Percentiles rank a stretch among this genome's conserved stretches.
phyloP scores from a whole-genome alignment of 2,888 invertebrate genomes.

The Polydrusus cervinus region DNA sequence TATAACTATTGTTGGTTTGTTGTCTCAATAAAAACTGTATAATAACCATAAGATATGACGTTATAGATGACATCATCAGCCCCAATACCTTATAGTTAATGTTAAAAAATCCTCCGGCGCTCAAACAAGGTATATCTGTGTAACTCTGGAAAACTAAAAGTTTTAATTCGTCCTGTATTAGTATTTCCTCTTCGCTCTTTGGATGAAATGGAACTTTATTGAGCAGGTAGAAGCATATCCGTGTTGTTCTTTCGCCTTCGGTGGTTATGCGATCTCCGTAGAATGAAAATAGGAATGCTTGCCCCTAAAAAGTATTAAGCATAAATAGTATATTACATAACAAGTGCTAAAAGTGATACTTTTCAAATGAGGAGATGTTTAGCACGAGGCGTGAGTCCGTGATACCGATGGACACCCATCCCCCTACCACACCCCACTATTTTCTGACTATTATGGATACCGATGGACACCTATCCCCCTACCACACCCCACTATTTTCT shows the following conservation, averaged over 20 bases:
- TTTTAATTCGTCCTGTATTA: conserved; percentile 50
- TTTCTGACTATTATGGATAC: no score
- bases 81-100: conserved; percentile 53
- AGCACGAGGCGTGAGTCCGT: no score
- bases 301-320: conserved; percentile 45
- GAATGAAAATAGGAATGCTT: conserved; percentile 50
- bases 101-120: conserved; percentile 54
- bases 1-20: conserved; percentile 7
- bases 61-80: conserved; percentile 49
- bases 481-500: no score
- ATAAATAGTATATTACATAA: no score
- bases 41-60: conserved; percentile 54
- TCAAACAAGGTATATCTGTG: conserved; percentile 42
- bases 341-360: no score
- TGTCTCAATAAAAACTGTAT: conserved; percentile 50
- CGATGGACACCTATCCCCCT: no score
- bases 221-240: conserved; percentile 48
- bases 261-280: conserved; percentile 51
- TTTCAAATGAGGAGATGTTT: no score
- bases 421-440: no score
- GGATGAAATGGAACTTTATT: conserved; percentile 50
- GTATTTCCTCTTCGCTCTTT: conserved; percentile 43
- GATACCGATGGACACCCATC: no score
- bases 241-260: conserved; percentile 53
- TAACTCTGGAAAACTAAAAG: conserved; percentile 51